A percentile compares a stretch with the other conserved stretches of the same genome.
phyloP scores from a whole-genome alignment of 2,888 invertebrate genomes.

The Empis livida region DNA sequence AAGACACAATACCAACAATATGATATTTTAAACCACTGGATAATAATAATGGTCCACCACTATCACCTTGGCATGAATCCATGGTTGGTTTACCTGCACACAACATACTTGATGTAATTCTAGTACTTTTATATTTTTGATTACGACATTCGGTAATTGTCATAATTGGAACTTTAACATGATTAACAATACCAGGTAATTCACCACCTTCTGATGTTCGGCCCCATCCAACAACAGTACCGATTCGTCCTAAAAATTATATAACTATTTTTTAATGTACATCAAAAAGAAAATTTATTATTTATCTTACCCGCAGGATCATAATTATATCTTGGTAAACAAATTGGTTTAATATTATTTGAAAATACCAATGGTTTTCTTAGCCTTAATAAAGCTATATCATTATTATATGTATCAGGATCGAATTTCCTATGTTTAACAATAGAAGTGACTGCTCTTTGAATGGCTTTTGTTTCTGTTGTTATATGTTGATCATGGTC shows the following conservation, averaged over 20 bases:
- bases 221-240: conserved; percentile 79
- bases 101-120: conserved; percentile 74
- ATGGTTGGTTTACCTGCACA: conserved; percentile 71
- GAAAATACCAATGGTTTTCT: conserved; percentile 65
- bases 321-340: conserved; percentile 46
- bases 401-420: conserved; percentile 74
- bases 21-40: conserved; percentile 64
- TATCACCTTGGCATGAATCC: conserved; percentile 83
- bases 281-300: background rate
- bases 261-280: background rate
- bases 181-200: conserved; percentile 64
- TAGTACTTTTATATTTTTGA: conserved; percentile 69
- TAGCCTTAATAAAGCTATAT: conserved; percentile 65
- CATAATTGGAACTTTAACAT: conserved; percentile 73
- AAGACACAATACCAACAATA: conserved; percentile 73
- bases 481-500: conserved; percentile 75
- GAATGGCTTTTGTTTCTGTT: conserved; percentile 63
- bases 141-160: conserved; percentile 64
- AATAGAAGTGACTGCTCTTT: conserved; percentile 66
- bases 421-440: conserved; percentile 73
- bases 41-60: conserved; percentile 69
- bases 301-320: conserved; percentile 43
- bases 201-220: conserved; percentile 70
- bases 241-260: conserved; percentile 33
- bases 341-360: conserved; percentile 48